Base-by-base conservation (phyloP, 1,140 invertebrate species). In the Bombus superbus region DNA sequence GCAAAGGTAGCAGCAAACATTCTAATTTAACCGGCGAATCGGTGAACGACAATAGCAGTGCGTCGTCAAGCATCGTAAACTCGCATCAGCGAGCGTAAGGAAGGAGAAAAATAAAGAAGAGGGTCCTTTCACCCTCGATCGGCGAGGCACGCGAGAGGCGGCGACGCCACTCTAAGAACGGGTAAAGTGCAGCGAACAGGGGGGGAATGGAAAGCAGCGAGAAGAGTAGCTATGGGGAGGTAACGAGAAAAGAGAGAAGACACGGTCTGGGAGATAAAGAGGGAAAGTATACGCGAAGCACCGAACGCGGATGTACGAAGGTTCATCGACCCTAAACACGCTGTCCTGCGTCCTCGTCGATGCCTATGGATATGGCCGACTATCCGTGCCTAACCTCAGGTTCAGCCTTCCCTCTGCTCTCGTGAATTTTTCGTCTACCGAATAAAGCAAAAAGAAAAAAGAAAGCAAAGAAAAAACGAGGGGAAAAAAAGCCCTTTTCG, bases 301-400 rank as follows among this genome's bases (percentile, higher is more conserved):
- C 89, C 88, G 89, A 90, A 90, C 89, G 79, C 89, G 88, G 89
- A 90, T 79, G 86, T 85, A 66, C 75, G 35, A 72, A 88, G 89
- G 89, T 81, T 85, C 89, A 77, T 86, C 89, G 89, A 90, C 89
- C 89, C 86, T 88, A 90, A 86, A 90, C 85, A 88, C 86, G 81
- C 89, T 90, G 89, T 90, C 89, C 89, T 90, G 87, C 83, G 89
- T 90, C 86, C 83, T 87, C 86, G 74, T 83, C 82, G 69, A 74
- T 77, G 82, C 78, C 72, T 81, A 81, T 86, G 77, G 88, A 90
- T 80, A 80, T 69, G 88, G 82, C 88, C 64, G 89, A 73, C 74
- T 59, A 44, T 32, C 66, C 47, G 57, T 44, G 42, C 59, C 76
- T 73, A 85, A 68, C 38, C 35, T 69, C 42, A 25, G 25, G 28